These are phyloP conservation scores for Drosophila pseudotalamancana DNA, from an alignment of 2,888 invertebrate genomes.

Conservation along the genomic window DNA sequence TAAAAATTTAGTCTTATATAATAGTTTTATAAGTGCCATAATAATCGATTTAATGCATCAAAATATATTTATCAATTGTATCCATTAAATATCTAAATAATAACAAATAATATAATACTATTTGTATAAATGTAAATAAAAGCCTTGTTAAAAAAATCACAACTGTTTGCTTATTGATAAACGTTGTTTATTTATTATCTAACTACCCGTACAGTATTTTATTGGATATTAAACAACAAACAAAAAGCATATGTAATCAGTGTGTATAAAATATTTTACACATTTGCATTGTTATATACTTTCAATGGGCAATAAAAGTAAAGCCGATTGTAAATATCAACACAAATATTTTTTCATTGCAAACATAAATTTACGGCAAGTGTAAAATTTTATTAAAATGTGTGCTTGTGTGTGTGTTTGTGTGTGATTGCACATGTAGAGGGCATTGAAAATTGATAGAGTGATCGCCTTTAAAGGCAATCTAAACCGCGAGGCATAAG, in stretches of 20 bases:
- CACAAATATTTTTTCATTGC: slow-evolving; percentile 31
- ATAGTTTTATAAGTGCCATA: no score
- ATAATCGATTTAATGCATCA: no score
- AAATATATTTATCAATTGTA: no score
- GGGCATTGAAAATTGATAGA: slow-evolving; percentile 4
- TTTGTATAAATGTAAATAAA: no score
- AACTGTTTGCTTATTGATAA: neutral
- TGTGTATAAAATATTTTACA: neutral
- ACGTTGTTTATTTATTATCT: neutral
- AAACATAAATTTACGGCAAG: slow-evolving; percentile 28
- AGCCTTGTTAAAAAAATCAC: no score
- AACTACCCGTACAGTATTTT: neutral
- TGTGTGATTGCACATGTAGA: neutral
- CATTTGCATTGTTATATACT: slow-evolving; percentile 11
- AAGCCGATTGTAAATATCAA: slow-evolving; percentile 28
- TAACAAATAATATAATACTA: neutral
- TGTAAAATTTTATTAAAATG: neutral
- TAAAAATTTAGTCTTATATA: no score
- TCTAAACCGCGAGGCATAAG: neutral
- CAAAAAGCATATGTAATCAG: slow-evolving; percentile 5
- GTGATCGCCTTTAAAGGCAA: neutral
- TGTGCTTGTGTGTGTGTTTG: slow-evolving; percentile 2
- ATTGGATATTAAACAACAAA: slow-evolving; percentile 1
- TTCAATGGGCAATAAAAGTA: slow-evolving; percentile 10
- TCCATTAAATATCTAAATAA: no score